A percentile compares a stretch with the other conserved stretches of the same genome.
These are phyloP conservation scores for Rhingia rostrata DNA, from an alignment of 2,888 invertebrate species.

Conservation along the genomic window DNA sequence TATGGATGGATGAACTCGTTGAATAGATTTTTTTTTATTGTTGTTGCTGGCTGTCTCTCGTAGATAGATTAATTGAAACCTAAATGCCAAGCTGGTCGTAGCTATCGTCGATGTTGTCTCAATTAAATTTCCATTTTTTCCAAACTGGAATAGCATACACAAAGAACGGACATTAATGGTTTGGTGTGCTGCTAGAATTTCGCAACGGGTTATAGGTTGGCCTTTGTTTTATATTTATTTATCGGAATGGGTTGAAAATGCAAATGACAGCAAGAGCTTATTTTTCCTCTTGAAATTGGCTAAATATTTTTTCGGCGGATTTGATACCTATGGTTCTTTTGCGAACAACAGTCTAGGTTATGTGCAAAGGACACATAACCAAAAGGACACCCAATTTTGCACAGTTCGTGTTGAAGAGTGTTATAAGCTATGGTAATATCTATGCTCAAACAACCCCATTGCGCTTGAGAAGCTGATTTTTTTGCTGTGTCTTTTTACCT, in stretches of 20 bases:
- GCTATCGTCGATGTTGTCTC: constrained; percentile 29
- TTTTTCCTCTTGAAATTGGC: no score
- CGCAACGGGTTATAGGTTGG: neutral
- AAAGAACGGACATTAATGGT: constrained; percentile 21
- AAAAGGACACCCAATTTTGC: no score
- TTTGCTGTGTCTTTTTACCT: no score
- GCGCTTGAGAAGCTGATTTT: no score
- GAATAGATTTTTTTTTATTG: constrained; percentile 3
- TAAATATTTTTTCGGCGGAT: no score
- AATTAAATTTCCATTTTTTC: constrained; percentile 38
- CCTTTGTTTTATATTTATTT: neutral
- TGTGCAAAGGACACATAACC: no score
- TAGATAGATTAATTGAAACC: constrained; percentile 34
- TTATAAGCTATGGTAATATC: no score
- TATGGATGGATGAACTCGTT: neutral
- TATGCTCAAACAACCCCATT: no score
- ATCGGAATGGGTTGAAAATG: neutral
- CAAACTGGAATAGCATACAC: constrained; percentile 1
- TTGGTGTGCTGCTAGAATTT: neutral
- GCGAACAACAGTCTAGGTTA: no score
- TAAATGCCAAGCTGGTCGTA: neutral
- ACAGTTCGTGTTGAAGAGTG: no score
- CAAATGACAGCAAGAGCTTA: neutral
- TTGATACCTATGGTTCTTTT: no score
- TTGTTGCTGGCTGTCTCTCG: neutral